Conservation (phyloP, 2,888 invertebrate species). For the Trisateles emortualis region DNA sequence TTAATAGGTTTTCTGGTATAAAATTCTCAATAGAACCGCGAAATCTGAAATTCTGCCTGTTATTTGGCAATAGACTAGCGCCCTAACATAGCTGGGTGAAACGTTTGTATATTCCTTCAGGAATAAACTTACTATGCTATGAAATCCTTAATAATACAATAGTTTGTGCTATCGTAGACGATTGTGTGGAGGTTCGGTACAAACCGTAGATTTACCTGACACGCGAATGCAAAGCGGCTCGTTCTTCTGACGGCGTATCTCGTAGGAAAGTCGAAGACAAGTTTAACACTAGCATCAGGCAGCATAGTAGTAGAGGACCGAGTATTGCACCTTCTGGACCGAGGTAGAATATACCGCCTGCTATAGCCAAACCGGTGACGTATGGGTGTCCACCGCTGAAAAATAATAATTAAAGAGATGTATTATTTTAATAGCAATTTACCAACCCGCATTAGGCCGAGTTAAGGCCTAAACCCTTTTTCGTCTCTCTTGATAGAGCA, state of each 20-base stretch:
- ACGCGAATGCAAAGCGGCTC: slow-evolving; percentile 78
- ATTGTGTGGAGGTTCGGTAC: slow-evolving; percentile 4
- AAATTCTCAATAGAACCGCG: too few species aligned
- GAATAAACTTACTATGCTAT: too few species aligned
- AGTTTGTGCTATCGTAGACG: slow-evolving; percentile 18
- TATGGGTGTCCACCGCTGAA: slow-evolving; percentile 97
- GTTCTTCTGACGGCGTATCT: slow-evolving; percentile 89
- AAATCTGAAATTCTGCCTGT: too few species aligned
- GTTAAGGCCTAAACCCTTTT: too few species aligned
- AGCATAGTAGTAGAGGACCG: slow-evolving; percentile 97
- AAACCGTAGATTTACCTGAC: slow-evolving; percentile 75
- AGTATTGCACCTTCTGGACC: slow-evolving; percentile 99
- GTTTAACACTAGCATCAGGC: slow-evolving; percentile 96
- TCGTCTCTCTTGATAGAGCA: too few species aligned
- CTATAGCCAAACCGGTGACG: slow-evolving; percentile 98
- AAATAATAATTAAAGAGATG: slow-evolving; percentile 9
- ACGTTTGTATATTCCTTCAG: too few species aligned
- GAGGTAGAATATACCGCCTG: slow-evolving; percentile 98
- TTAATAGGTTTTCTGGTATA: too few species aligned
- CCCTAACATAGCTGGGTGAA: too few species aligned
- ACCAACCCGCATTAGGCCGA: too few species aligned
- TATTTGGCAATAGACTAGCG: too few species aligned
- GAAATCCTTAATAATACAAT: background rate
- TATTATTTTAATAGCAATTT: too few species aligned
- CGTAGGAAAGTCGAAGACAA: slow-evolving; percentile 91